Percentiles rank a stretch among this genome's conserved stretches.
phyloP scores from a whole-genome alignment of 2,113 vertebrate species.

The Engraulis encrasicolus region DNA sequence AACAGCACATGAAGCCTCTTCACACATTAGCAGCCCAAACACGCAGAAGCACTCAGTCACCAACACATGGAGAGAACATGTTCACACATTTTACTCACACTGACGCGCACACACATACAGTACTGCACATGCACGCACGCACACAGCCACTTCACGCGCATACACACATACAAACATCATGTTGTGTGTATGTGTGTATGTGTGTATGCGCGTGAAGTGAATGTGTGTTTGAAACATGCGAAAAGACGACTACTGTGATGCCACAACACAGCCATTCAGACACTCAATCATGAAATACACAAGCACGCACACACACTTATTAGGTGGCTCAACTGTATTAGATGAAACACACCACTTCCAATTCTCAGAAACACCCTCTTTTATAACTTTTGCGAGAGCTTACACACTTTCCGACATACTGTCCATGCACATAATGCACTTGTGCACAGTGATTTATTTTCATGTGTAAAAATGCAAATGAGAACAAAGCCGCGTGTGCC shows the following conservation, averaged over 20 bases:
- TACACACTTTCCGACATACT: not conserved
- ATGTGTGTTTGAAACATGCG: too few species aligned
- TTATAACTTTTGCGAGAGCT: too few species aligned
- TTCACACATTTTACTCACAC: not conserved
- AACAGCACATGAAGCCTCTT: not conserved
- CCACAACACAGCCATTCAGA: not conserved
- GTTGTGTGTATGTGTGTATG: too few species aligned
- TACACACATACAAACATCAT: too few species aligned
- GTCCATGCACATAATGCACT: not conserved
- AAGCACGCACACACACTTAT: not conserved
- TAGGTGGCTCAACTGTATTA: too few species aligned
- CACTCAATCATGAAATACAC: not conserved
- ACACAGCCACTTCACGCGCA: not conserved
- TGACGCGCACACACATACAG: not conserved
- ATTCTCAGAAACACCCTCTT: too few species aligned
- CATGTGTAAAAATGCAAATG: not conserved
- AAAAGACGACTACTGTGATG: too few species aligned
- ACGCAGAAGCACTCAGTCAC: not conserved
- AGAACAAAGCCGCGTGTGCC: not conserved
- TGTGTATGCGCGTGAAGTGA: too few species aligned
- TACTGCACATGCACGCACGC: not conserved
- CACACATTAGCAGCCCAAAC: constrained; percentile 1
- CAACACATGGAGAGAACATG: not conserved
- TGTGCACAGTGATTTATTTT: not conserved
- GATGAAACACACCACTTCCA: too few species aligned